Percentiles rank a stretch among this genome's conserved stretches.
phyloP scores from a whole-genome alignment of 2,797 vertebrate species.

The Leuciscus waleckii region DNA sequence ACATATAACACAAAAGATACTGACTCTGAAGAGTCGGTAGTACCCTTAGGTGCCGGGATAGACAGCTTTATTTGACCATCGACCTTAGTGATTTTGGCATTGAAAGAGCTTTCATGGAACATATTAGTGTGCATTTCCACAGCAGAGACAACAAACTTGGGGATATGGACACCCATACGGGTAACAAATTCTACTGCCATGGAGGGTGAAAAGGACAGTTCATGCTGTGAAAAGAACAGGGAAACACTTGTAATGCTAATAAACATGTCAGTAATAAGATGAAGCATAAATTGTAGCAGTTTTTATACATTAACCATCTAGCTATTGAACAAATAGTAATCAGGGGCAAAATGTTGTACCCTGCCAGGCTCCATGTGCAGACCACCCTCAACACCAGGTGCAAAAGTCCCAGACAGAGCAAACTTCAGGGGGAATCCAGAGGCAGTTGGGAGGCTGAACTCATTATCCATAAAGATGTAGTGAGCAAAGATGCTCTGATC shows the following conservation, averaged over 20 bases:
- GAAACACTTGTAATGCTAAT: constrained; percentile 8
- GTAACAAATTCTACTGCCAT: constrained; percentile 88
- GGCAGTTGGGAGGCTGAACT: constrained; percentile 87
- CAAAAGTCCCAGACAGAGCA: constrained; percentile 83
- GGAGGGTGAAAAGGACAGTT: constrained; percentile 83
- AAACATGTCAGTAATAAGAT: not conserved
- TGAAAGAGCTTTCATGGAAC: constrained; percentile 88
- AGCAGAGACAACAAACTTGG: constrained; percentile 82
- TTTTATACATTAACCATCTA: not conserved
- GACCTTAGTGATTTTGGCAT: constrained; percentile 79
- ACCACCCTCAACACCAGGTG: constrained; percentile 85
- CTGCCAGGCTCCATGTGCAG: constrained; percentile 71
- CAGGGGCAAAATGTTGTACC: constrained; percentile 63
- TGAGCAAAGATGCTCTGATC: constrained; percentile 87
- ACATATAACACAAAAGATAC: constrained; percentile 65
- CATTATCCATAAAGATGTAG: constrained; percentile 96
- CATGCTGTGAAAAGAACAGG: constrained; percentile 66
- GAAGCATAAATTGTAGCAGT: not conserved
- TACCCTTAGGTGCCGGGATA: constrained; percentile 81
- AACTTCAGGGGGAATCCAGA: constrained; percentile 90
- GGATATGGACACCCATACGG: constrained; percentile 84
- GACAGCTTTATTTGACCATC: constrained; percentile 82
- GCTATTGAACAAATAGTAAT: not conserved
- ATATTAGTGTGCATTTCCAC: constrained; percentile 88
- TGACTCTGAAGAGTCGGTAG: constrained; percentile 83